A percentile compares a stretch with the other conserved stretches of the same genome.
Conservation (phyloP, 2,113 vertebrate species). For the Alectura lathami region DNA sequence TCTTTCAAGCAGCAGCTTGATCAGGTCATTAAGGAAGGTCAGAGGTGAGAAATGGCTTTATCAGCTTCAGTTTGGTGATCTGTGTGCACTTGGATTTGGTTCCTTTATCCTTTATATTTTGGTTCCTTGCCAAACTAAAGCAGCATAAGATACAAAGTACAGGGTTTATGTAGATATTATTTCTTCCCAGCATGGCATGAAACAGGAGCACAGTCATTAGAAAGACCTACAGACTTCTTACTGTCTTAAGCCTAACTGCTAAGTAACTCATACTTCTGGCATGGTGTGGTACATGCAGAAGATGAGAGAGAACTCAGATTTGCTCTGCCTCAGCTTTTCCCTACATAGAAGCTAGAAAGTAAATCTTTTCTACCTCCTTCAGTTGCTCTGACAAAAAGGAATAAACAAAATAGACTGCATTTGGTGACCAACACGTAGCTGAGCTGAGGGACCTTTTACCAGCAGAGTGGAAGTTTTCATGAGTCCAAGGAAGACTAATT, state of each 20-base stretch:
- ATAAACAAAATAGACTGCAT: too few species aligned
- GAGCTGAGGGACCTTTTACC: not conserved
- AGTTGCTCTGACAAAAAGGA: not conserved
- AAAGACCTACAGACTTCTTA: not conserved
- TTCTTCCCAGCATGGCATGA: not conserved
- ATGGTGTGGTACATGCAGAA: not conserved
- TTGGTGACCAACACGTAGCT: not conserved
- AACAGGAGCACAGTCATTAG: not conserved
- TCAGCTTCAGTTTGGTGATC: not conserved
- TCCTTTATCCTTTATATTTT: not conserved
- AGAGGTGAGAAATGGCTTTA: not conserved
- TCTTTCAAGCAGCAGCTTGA: not conserved
- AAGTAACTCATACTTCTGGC: not conserved
- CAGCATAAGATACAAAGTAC: not conserved
- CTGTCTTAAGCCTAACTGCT: not conserved
- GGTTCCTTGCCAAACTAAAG: not conserved
- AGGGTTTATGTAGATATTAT: not conserved
- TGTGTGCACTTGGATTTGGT: not conserved
- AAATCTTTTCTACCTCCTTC: not conserved
- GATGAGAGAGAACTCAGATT: not conserved
- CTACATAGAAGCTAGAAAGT: not conserved
- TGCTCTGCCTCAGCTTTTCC: not conserved
- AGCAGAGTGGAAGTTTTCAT: not conserved
- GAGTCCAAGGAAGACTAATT: not conserved
- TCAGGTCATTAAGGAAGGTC: not conserved